Conservation (phyloP, 2,113 vertebrate species). For the Thamnaconus septentrionalis region DNA sequence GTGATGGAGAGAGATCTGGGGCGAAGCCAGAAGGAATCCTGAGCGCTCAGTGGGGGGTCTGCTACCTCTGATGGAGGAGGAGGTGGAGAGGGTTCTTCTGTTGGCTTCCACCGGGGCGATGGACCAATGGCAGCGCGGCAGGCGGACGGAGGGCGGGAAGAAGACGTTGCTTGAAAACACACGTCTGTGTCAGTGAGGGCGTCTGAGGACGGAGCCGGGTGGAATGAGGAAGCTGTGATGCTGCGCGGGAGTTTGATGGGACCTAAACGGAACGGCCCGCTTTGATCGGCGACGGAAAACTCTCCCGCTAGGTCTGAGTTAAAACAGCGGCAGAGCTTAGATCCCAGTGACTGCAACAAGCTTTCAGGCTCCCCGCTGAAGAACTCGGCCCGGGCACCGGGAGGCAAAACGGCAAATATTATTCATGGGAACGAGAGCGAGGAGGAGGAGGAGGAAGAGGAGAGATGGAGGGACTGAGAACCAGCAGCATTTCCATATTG, state of each 20-base stretch:
- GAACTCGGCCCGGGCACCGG: constrained; percentile 35
- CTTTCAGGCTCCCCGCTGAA: constrained; percentile 29
- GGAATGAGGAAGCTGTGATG: background rate
- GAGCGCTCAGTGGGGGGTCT: constrained; percentile 36
- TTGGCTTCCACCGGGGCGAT: constrained; percentile 31
- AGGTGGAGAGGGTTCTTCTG: constrained; percentile 41
- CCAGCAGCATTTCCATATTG: constrained; percentile 12
- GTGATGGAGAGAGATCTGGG: constrained; percentile 19
- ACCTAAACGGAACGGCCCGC: constrained; percentile 1
- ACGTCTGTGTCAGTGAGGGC: constrained; percentile 34
- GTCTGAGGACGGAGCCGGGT: background rate
- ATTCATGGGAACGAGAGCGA: constrained; percentile 18
- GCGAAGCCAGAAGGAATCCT: constrained; percentile 16
- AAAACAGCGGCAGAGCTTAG: background rate
- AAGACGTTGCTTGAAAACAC: constrained; percentile 20
- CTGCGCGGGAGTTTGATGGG: background rate
- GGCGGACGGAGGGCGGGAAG: constrained; percentile 13
- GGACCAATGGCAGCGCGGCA: constrained; percentile 33
- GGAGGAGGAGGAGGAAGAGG: constrained; percentile 3
- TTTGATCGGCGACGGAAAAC: constrained; percentile 20
- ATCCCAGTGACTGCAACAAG: constrained; percentile 23
- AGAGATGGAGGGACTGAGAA: constrained; percentile 7
- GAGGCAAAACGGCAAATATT: constrained; percentile 46
- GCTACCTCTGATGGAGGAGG: constrained; percentile 36
- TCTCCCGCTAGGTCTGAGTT: constrained; percentile 1